These are phyloP conservation scores for Monopterus albus DNA, from an alignment of 2,113 vertebrate species.

Conservation along the genomic window DNA sequence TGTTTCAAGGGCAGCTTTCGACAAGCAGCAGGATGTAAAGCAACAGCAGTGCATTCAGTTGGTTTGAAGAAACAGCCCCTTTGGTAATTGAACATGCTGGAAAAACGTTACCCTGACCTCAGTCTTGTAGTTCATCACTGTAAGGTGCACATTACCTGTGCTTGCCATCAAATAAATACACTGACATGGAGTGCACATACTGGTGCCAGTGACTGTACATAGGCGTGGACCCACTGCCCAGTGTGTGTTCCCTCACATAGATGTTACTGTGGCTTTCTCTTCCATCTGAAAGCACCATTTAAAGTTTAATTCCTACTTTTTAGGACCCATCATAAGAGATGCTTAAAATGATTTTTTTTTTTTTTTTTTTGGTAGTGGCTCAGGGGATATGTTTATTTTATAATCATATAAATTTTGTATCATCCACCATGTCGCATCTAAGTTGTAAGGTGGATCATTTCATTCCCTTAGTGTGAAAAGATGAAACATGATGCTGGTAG, in stretches of 20 bases:
- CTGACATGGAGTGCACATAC: conserved; percentile 37
- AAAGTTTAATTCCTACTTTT: conserved; percentile 39
- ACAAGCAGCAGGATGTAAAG: conserved; percentile 65
- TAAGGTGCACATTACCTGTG: conserved; percentile 50
- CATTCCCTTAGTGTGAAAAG: conserved; percentile 63
- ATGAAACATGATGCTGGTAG: conserved; percentile 68
- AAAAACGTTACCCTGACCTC: conserved; percentile 65
- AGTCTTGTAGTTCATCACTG: conserved; percentile 61
- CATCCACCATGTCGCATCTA: conserved; percentile 47
- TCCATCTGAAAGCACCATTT: conserved; percentile 8
- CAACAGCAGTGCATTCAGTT: conserved; percentile 26
- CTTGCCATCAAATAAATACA: conserved; percentile 62
- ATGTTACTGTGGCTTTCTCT: neutral
- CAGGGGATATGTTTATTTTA: conserved; percentile 44
- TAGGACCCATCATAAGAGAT: conserved; percentile 9
- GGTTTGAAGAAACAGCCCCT: conserved; percentile 65
- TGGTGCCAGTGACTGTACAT: conserved; percentile 44
- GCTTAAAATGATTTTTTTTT: too few relatives aligned
- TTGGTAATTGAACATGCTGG: conserved; percentile 50
- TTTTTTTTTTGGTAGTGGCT: too few relatives aligned
- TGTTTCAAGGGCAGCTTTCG: conserved; percentile 69
- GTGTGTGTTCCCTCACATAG: too few relatives aligned
- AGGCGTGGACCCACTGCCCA: neutral
- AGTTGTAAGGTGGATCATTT: conserved; percentile 57
- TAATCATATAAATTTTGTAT: conserved; percentile 45